Evolutionary conservation across 2,113 vertebrate species (phyloP).

Genomic region (Plectropomus leopardus): DNA sequence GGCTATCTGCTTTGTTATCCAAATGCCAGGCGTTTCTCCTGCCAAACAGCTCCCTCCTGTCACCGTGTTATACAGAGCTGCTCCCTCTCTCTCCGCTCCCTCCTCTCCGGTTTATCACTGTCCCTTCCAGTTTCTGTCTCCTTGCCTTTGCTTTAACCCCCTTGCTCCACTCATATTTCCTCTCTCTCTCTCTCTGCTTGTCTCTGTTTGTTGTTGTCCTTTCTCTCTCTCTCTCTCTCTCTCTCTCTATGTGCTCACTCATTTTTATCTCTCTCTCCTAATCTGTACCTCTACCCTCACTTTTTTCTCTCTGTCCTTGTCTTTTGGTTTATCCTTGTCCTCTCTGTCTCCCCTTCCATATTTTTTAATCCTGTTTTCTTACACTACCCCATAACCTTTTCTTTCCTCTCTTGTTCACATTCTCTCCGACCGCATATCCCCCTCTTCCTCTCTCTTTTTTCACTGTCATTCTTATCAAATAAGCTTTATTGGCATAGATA

Average conservation of each 20-base stretch:
- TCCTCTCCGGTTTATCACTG: constrained; percentile 34
- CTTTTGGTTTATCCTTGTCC: constrained; percentile 9
- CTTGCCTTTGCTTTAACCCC: constrained; percentile 24
- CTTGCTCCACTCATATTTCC: background rate
- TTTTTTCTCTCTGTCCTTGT: constrained; percentile 34
- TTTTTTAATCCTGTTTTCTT: background rate
- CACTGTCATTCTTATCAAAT: background rate
- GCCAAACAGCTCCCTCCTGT: constrained; percentile 70
- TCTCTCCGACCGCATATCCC: background rate
- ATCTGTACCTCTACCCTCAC: constrained; percentile 19
- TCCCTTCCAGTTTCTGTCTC: constrained; percentile 50
- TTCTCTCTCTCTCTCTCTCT: background rate
- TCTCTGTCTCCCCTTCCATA: background rate
- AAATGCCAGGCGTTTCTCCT: constrained; percentile 70
- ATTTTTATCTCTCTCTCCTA: constrained; percentile 34
- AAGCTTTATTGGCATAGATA: background rate
- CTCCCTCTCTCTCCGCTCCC: constrained; percentile 22
- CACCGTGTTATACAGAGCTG: constrained; percentile 56
- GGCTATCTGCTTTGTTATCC: constrained; percentile 74
- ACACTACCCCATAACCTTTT: background rate
- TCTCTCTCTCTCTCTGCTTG: background rate
- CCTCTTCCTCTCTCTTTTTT: background rate
- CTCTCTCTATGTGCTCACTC: constrained; percentile 13
- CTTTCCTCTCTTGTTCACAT: background rate
- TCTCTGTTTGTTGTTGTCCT: constrained; percentile 24